phyloP scores from a whole-genome alignment of 1,140 invertebrate species.

The Charaxes varanes region DNA sequence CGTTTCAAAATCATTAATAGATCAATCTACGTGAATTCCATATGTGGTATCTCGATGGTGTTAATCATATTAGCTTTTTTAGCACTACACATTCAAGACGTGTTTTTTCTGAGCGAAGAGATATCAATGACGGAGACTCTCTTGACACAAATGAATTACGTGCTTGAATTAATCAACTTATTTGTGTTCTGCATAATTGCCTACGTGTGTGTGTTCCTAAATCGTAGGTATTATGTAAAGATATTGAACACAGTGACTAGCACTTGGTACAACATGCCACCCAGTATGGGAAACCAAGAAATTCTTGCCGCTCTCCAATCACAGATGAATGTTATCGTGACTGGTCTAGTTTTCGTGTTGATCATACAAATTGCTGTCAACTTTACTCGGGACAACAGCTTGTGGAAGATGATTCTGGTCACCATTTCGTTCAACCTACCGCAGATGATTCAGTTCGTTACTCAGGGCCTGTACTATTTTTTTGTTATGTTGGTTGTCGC shows the following conservation, averaged over 20 bases:
- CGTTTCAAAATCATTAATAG: constrained; percentile 27
- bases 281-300: constrained; percentile 17
- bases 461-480: constrained; percentile 34
- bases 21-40: constrained; percentile 43
- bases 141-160: constrained; percentile 47
- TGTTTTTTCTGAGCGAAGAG: constrained; percentile 27
- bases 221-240: constrained; percentile 35
- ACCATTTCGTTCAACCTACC: constrained; percentile 38
- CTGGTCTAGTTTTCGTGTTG: constrained; percentile 16
- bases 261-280: constrained; percentile 25
- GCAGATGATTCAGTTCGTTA: constrained; percentile 42
- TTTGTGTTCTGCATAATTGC: constrained; percentile 27
- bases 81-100: constrained; percentile 29
- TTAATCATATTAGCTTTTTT: constrained; percentile 29
- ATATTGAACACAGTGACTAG: constrained; percentile 34
- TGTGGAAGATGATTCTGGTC: constrained; percentile 45
- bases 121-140: constrained; percentile 30
- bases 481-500: constrained; percentile 34
- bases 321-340: constrained; percentile 24
- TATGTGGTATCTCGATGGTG: constrained; percentile 30
- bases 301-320: constrained; percentile 25
- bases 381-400: constrained; percentile 26
- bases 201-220: constrained; percentile 33
- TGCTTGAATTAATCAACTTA: constrained; percentile 33
- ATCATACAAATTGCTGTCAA: constrained; percentile 33